These are phyloP conservation scores for Metaphire vulgaris DNA, from an alignment of 1,140 invertebrate genomes.

Conservation along the genomic window DNA sequence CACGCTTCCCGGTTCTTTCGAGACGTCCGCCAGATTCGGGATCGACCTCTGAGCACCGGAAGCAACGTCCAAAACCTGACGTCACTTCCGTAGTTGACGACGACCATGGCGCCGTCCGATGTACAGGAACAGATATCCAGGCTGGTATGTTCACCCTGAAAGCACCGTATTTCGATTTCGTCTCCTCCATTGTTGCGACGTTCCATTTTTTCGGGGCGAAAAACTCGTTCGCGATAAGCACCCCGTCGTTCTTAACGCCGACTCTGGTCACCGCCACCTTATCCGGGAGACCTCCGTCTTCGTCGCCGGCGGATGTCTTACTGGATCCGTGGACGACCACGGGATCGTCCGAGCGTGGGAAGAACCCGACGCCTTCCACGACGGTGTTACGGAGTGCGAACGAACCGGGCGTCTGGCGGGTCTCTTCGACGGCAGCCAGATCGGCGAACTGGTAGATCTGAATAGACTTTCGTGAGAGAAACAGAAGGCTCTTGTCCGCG, in stretches of 20 bases:
- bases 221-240: neutral
- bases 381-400: neutral
- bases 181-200: neutral
- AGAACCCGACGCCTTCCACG: neutral
- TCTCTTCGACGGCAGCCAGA: neutral
- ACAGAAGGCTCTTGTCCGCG: neutral
- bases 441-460: neutral
- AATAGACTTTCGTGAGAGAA: neutral
- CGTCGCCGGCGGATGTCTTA: neutral
- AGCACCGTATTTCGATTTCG: conserved; percentile 2
- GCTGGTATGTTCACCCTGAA: neutral
- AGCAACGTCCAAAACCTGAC: conserved; percentile 16
- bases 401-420: neutral
- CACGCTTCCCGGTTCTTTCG: conserved; percentile 1
- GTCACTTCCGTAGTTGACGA: conserved; percentile 12
- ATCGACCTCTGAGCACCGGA: neutral
- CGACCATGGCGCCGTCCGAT: conserved; percentile 15
- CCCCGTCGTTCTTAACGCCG: neutral
- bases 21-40: neutral
- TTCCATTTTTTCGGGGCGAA: neutral
- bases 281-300: neutral
- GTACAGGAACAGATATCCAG: conserved; percentile 5
- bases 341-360: conserved; percentile 1
- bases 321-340: conserved; percentile 11
- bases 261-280: neutral